Evolutionary conservation across 2,888 invertebrate species (phyloP), one percentile per base, ranked within the genome.

Genomic region (Caenorhabditis sinica): DNA sequence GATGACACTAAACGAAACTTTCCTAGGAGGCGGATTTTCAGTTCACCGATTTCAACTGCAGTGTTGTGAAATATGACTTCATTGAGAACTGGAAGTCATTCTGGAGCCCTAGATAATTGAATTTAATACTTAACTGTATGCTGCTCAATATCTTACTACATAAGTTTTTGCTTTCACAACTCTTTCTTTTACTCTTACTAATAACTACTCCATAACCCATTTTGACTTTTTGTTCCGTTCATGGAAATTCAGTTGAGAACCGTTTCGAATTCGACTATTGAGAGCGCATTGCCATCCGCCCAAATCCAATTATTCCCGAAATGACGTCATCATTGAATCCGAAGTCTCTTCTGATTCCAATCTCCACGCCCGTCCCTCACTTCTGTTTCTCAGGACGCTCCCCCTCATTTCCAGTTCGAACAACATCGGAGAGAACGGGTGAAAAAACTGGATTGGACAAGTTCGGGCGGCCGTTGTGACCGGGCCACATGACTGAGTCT

Each of bases 401-500:
- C 63, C 30, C 36, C 43, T 61, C 51, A 77, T 65, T 79, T 80
- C 80, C 72, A 80, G 80, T 80, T 80, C 80, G 80, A 79, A 80
- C 80, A 49, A 80, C 65, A 43, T 63, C 36, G 65, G 43, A 61
- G 43, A 71, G 80, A 80, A 80, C 72, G 72, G 80, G 80, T 72
- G 80, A 80, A 80, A 79, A 80, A 80, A 80, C 80, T 80, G 80
- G 80, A 80, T 80, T 80, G 66, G 80, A 51, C 80, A 80, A 80
- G 80, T 80, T 80, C 43, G 58, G 65, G 45, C 68, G 61, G 61
- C 75, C 53, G 73, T 73, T 53, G 73, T 63, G 66, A 58, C 63
- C 58, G 80, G 66, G 80, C 72, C 80, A 73, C 71, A 80, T 80
- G 66, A 80, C 80, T 65, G 65, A 60, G 72, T 72, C 72, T 72